Evolutionary conservation across 2,797 vertebrate species (phyloP).

Genomic region (Catamblyrhynchus diadema): DNA sequence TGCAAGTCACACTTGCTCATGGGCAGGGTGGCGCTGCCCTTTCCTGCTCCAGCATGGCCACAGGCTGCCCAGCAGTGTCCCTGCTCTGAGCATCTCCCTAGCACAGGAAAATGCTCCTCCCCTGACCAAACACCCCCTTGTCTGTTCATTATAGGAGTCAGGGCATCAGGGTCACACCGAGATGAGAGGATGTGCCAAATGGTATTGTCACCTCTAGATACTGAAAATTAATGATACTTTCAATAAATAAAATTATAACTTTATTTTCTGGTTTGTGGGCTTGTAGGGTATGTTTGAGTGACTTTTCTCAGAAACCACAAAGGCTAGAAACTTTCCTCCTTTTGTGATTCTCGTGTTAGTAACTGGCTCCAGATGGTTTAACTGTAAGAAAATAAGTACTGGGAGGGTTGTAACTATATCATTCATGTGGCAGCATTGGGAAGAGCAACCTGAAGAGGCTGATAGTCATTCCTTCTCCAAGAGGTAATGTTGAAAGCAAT

Average conservation of each 20-base stretch:
- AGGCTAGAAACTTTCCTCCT: neutral
- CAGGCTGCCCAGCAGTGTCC: neutral
- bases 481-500: neutral
- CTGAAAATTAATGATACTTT: neutral
- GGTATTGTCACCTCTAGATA: neutral
- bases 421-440: neutral
- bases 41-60: neutral
- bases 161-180: neutral
- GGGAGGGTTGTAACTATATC: neutral
- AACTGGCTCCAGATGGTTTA: constrained; percentile 27
- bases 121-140: accelerated
- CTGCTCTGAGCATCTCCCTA: neutral
- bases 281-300: neutral
- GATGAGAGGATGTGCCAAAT: neutral
- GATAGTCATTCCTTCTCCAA: neutral
- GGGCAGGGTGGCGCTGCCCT: neutral
- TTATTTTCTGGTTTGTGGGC: constrained; percentile 11
- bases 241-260: neutral
- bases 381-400: neutral
- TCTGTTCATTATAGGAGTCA: accelerated
- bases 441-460: neutral
- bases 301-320: neutral
- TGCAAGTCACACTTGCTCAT: accelerated
- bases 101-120: neutral
- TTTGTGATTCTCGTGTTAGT: neutral